Evolutionary conservation across 2,113 vertebrate species (phyloP).

Genomic region (Agapornis roseicollis): DNA sequence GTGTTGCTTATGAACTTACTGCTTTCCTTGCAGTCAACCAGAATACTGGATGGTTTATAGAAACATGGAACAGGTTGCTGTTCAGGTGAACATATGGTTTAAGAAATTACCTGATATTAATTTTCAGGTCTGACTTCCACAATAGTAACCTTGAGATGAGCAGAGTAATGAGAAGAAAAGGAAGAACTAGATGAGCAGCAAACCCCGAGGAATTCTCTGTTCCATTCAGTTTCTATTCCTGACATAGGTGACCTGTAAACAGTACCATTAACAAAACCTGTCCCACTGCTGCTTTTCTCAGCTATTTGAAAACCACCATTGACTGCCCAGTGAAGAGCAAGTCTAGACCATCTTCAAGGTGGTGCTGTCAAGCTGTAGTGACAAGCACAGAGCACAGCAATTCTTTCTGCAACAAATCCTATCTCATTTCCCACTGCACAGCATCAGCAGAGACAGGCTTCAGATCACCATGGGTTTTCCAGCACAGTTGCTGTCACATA

Average conservation of each 20-base stretch:
- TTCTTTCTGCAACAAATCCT: background rate
- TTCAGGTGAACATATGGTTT: background rate
- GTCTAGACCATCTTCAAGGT: background rate
- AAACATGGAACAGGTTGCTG: background rate
- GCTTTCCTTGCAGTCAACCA: background rate
- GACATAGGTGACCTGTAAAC: background rate
- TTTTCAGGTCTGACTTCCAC: background rate
- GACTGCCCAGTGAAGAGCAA: accelerated
- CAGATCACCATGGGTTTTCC: background rate
- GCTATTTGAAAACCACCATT: background rate
- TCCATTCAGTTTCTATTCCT: background rate
- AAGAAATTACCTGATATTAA: background rate
- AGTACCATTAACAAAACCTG: background rate
- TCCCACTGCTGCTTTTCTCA: background rate
- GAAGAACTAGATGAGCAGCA: background rate
- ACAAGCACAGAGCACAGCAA: background rate
- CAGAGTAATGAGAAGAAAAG: background rate
- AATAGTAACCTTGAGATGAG: background rate
- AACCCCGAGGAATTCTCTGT: background rate
- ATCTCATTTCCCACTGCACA: background rate
- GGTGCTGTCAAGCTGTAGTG: background rate
- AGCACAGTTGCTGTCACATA: accelerated
- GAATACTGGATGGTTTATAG: background rate
- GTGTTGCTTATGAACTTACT: background rate
- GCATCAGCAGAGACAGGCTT: background rate